phyloP scores from a whole-genome alignment of 2,113 vertebrate genomes.

The Macaca fascicularis region T2T-MFA8v1.1 NC_088376.1:166008001-166008500 shows the following conservation, averaged over 20 bases:
- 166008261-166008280: background rate
- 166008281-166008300: background rate
- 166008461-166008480: constrained; percentile 39
- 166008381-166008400: background rate
- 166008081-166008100: background rate
- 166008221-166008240: background rate
- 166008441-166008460: background rate
- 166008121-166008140: too few relatives aligned
- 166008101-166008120: rapidly evolving
- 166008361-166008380: background rate
- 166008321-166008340: background rate
- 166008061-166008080: background rate
- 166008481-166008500: background rate
- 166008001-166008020: background rate
- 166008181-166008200: background rate
- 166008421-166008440: background rate
- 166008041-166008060: background rate
- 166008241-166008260: background rate
- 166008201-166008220: background rate
- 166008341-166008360: background rate
- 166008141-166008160: background rate
- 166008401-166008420: background rate
- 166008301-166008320: background rate
- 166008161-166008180: background rate
- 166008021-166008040: background rate